Evolutionary conservation across 2,113 vertebrate genomes (phyloP).

Genomic region (Ceuthmochares aereus): DNA sequence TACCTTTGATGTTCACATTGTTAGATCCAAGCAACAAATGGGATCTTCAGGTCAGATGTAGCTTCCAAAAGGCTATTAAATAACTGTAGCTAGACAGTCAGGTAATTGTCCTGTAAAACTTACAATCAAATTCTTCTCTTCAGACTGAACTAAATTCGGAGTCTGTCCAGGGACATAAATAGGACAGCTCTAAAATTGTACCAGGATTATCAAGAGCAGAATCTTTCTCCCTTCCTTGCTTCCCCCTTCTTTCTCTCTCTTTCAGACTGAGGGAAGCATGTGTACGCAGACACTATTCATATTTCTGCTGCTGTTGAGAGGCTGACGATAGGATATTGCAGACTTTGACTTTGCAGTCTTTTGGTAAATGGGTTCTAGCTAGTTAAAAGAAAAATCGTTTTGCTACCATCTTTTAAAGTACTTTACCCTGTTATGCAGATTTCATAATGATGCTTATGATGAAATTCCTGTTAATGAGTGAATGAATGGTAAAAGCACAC

Average conservation of each 20-base stretch:
- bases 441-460: slow-evolving; percentile 17
- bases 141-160: neutral
- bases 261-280: neutral
- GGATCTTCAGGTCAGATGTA: slow-evolving; percentile 37
- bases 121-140: neutral
- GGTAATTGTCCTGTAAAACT: slow-evolving; percentile 57
- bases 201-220: neutral
- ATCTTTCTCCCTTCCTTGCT: neutral
- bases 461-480: slow-evolving; percentile 33
- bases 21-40: slow-evolving; percentile 41
- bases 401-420: slow-evolving; percentile 44
- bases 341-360: neutral
- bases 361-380: slow-evolving; percentile 14
- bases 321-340: neutral
- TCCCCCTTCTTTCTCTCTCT: neutral
- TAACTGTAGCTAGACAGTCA: slow-evolving; percentile 57
- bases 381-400: neutral
- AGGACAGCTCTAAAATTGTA: neutral
- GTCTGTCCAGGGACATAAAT: neutral
- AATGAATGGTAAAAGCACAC: slow-evolving; percentile 29
- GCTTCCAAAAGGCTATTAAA: slow-evolving; percentile 58
- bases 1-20: slow-evolving; percentile 63
- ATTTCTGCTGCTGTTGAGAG: neutral
- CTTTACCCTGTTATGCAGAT: neutral
- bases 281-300: neutral